Conservation (phyloP, 2,888 invertebrate species). For the Colostygia pectinataria region DNA sequence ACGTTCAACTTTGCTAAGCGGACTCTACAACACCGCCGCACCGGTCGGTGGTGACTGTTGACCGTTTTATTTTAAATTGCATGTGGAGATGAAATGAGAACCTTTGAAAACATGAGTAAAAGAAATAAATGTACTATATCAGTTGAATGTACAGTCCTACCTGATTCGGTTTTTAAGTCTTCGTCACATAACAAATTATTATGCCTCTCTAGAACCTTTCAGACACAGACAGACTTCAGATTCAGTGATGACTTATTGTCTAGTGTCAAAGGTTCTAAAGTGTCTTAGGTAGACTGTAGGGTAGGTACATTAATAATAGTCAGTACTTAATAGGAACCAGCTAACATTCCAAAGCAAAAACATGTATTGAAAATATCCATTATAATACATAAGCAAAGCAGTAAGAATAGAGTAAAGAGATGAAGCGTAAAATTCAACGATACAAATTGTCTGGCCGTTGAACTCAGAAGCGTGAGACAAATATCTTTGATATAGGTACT, state of each 20-base stretch:
- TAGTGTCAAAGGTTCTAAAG: too few species aligned
- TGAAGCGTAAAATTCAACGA: constrained; percentile 57
- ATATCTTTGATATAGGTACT: constrained; percentile 34
- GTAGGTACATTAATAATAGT: too few species aligned
- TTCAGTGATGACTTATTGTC: too few species aligned
- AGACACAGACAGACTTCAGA: too few species aligned
- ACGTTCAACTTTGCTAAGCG: constrained; percentile 62
- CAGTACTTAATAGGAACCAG: not conserved
- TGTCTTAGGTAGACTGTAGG: too few species aligned
- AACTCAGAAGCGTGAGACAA: constrained; percentile 49
- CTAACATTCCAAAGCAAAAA: constrained; percentile 6
- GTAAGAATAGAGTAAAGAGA: constrained; percentile 43
- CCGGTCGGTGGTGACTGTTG: constrained; percentile 37
- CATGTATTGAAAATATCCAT: constrained; percentile 4
- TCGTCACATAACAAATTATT: too few species aligned
- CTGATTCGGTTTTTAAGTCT: too few species aligned
- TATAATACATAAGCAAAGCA: constrained; percentile 26
- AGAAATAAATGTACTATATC: too few species aligned
- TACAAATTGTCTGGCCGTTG: constrained; percentile 66
- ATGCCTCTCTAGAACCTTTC: too few species aligned
- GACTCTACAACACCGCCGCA: constrained; percentile 40
- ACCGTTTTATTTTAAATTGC: constrained; percentile 60
- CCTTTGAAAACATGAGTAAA: too few species aligned
- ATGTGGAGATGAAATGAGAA: constrained; percentile 15
- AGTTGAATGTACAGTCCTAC: too few species aligned